Evolutionary conservation across 2,888 invertebrate species (phyloP).

Genomic region (Drosophila suboccidentalis): DNA sequence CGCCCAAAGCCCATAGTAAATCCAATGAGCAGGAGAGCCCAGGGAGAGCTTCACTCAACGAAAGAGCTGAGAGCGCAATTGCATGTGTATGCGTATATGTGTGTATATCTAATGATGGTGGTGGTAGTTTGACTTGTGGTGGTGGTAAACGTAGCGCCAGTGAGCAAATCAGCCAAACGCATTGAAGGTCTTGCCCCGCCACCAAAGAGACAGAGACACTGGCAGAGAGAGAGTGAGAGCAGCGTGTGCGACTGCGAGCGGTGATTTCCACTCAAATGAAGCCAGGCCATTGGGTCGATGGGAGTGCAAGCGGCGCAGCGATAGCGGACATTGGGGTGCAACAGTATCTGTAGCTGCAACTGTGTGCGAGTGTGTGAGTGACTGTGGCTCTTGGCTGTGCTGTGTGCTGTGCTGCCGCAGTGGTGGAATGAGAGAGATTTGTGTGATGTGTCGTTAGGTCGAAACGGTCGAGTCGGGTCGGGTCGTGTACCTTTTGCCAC

Average conservation of each 20-base stretch:
- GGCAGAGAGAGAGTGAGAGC: conserved; percentile 23
- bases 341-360: conserved; percentile 14
- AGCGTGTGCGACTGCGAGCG: conserved; percentile 57
- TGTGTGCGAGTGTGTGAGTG: conserved; percentile 21
- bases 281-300: conserved; percentile 19
- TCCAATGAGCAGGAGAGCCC: conserved; percentile 48
- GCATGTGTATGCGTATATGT: conserved; percentile 10
- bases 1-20: conserved; percentile 28
- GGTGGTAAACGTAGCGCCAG: conserved; percentile 32
- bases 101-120: conserved; percentile 37
- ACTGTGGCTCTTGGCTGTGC: conserved; percentile 31
- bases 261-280: conserved; percentile 67
- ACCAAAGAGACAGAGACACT: conserved; percentile 42
- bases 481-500: conserved; percentile 87
- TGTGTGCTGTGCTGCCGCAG: conserved; percentile 41
- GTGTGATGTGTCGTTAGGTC: conserved; percentile 86
- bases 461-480: conserved; percentile 86
- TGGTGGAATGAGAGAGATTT: conserved; percentile 85
- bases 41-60: conserved; percentile 53
- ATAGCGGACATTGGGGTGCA: conserved; percentile 43
- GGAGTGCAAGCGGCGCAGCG: conserved; percentile 60
- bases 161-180: conserved; percentile 81
- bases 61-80: conserved; percentile 28
- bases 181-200: conserved; percentile 84
- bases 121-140: conserved; percentile 34